A percentile compares a stretch with the other conserved stretches of the same genome.
Evolutionary conservation across 2,113 vertebrate species (phyloP).

Genomic region (Mandrillus leucophaeus): DNA sequence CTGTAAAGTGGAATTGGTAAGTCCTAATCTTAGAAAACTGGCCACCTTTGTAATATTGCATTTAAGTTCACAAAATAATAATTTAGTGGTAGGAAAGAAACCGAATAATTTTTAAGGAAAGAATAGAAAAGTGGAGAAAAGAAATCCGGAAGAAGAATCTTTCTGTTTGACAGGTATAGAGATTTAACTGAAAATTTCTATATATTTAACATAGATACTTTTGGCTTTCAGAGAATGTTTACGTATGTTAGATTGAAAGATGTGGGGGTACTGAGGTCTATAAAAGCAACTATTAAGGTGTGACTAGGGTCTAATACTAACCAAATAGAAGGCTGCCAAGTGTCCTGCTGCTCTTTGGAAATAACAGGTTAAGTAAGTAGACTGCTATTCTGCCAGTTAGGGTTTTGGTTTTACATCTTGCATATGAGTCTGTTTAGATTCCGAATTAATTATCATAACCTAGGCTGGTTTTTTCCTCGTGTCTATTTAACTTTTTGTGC

Average conservation of each 20-base stretch:
- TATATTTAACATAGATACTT: background rate
- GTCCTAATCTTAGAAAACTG: background rate
- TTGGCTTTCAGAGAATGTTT: background rate
- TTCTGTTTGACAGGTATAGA: background rate
- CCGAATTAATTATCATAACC: background rate
- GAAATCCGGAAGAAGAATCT: background rate
- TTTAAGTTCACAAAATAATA: constrained; percentile 10
- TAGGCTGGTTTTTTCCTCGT: background rate
- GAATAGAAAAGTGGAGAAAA: background rate
- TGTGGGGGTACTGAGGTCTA: background rate
- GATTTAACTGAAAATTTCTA: background rate
- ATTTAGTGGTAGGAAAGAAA: background rate
- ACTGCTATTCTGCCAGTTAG: background rate
- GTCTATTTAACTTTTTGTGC: background rate
- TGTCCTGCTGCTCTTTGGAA: background rate
- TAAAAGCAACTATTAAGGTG: background rate
- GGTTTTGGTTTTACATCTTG: constrained; percentile 11
- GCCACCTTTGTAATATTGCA: background rate
- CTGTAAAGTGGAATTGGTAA: background rate
- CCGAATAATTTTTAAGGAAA: background rate
- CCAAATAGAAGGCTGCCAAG: background rate
- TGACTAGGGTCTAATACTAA: background rate
- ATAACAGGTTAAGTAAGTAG: background rate
- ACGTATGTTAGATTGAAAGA: background rate
- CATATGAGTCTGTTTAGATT: constrained; percentile 4